Conservation (phyloP, 2,113 vertebrate species). For the Xiphorhynchus elegans region DNA sequence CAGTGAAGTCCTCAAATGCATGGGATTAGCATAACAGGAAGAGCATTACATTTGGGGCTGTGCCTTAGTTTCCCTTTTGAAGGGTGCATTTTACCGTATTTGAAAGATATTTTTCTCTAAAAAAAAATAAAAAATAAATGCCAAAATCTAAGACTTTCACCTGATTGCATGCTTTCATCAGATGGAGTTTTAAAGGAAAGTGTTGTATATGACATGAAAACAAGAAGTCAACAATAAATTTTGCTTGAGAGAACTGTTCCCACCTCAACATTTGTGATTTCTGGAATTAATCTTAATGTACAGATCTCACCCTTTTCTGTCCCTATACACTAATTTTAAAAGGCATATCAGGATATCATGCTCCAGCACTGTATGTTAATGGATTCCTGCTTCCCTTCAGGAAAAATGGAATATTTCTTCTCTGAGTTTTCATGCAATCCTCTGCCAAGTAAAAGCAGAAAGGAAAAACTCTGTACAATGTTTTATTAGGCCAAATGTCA, state of each 20-base stretch:
- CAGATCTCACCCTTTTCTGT: neutral
- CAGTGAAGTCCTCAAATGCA: accelerated
- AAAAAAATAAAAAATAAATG: neutral
- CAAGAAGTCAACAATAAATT: neutral
- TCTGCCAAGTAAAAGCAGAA: slow-evolving; percentile 57
- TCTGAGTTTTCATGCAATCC: slow-evolving; percentile 31
- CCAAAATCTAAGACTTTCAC: neutral
- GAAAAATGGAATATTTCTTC: slow-evolving; percentile 54
- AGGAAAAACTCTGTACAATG: slow-evolving; percentile 49
- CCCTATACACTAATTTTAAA: slow-evolving; percentile 26
- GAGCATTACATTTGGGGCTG: neutral
- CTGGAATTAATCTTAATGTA: neutral
- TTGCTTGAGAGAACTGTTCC: neutral
- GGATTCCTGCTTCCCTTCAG: slow-evolving; percentile 40
- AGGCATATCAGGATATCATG: slow-evolving; percentile 46
- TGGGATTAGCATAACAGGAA: neutral
- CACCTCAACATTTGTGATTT: neutral
- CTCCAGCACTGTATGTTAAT: slow-evolving; percentile 50
- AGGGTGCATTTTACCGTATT: neutral
- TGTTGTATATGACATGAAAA: neutral
- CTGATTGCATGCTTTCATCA: neutral
- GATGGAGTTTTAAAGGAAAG: neutral
- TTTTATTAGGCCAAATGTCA: slow-evolving; percentile 59
- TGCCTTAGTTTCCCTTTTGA: neutral
- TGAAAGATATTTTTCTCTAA: neutral